Evolutionary conservation across 2,888 invertebrate genomes (phyloP), one percentile per base, ranked within the genome.

Genomic region (Tenthredo scrophulariae): DNA sequence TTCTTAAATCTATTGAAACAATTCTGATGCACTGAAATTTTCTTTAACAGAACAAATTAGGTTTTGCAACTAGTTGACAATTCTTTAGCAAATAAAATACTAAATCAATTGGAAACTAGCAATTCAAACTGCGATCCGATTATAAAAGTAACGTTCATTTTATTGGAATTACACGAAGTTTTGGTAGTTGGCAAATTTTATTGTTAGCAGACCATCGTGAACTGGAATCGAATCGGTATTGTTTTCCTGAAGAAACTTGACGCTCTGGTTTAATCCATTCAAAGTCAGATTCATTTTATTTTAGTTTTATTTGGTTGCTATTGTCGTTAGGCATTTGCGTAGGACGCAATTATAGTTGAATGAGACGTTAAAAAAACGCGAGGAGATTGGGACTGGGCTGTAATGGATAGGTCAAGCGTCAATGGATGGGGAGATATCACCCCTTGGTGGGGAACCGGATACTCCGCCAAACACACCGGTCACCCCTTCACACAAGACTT

Each of bases 341-440:
- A 92, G 92, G 91, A 91, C 88, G 91, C 91, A 92, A 91, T 91
- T 91, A 89, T 91, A 91, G 90, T 92, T 90, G 90, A 90, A 89
- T 89, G 89, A 91, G 86, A 83, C 82, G 87, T 87, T 86, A 87
- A 80, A 89, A 86, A 87, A 88, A 88, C 83, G 83, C 67, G 83
- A 83, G 83, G 83, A 83, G 89, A 92, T 91, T 92, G 92, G 93
- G 92, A 92, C 91, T 93, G 92, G 92, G 92, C 90, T 92, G 90
- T 93, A 92, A 92, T 93, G 92, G 92, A 91, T 93, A 93, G 93
- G 93, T 93, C 93, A 92, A 91, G 91, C 93, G 89, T 93, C 93
- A 91, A 87, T 93, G 93, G 93, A 93, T 89, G 92, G 90, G 88
- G 91, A 92, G 89, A 92, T 89, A 88, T 90, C 90, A 91, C 93